Evolutionary conservation across 2,797 vertebrate species (phyloP).

Genomic region (Anguilla pacifica): DNA sequence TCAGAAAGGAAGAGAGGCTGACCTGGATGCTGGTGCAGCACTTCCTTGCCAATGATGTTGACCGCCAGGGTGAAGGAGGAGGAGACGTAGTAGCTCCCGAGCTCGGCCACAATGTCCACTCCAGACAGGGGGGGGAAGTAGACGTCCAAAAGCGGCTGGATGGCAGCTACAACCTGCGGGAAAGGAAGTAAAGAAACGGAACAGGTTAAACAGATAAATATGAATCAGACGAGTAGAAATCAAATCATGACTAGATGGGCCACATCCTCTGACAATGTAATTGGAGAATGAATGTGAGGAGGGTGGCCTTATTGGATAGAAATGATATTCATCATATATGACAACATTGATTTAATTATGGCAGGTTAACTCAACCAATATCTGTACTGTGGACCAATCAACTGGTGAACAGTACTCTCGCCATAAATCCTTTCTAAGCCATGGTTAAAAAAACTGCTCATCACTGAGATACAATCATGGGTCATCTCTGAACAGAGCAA

Average conservation of each 20-base stretch:
- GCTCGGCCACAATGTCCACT: constrained; percentile 89
- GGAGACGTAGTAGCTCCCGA: constrained; percentile 90
- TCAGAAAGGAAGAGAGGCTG: constrained; percentile 26
- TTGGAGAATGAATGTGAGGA: background rate
- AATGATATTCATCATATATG: background rate
- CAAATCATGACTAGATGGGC: background rate
- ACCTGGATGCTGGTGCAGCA: constrained; percentile 79
- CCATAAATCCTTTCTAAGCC: background rate
- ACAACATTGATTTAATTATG: background rate
- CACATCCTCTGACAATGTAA: background rate
- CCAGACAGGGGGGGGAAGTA: constrained; percentile 91
- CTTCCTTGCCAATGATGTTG: constrained; percentile 89
- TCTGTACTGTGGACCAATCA: background rate
- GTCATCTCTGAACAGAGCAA: background rate
- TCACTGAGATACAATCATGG: background rate
- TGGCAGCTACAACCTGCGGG: constrained; percentile 82
- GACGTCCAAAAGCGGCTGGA: constrained; percentile 85
- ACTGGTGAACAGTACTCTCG: background rate
- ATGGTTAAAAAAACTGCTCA: background rate
- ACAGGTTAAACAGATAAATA: background rate
- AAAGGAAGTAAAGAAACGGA: background rate
- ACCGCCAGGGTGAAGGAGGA: constrained; percentile 93
- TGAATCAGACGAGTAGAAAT: background rate
- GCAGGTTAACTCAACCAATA: background rate
- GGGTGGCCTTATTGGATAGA: background rate